These are phyloP conservation scores for Rachycentron canadum DNA, from an alignment of 2,797 vertebrate species.

Conservation along the genomic window DNA sequence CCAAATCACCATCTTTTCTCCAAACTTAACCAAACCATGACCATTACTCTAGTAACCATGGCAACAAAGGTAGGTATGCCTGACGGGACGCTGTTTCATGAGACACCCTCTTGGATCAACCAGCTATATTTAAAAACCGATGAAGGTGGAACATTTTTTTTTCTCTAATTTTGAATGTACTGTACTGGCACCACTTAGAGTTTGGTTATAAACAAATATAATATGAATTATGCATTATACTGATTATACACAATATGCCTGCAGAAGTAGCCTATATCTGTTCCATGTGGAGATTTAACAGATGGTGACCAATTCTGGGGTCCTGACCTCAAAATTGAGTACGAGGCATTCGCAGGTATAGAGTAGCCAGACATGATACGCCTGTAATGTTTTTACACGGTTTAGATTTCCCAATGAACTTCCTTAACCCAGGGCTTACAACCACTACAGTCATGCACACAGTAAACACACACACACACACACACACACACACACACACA, in stretches of 20 bases:
- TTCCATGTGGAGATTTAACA: constrained; percentile 17
- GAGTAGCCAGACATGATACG: constrained; percentile 74
- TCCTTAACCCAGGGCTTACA: constrained; percentile 46
- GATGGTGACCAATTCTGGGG: constrained; percentile 30
- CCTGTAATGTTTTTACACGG: constrained; percentile 75
- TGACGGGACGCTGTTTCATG: too few species aligned
- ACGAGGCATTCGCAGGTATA: constrained; percentile 42
- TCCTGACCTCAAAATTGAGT: constrained; percentile 60
- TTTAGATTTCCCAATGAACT: constrained; percentile 74
- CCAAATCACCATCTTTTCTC: too few species aligned
- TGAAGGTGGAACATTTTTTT: background rate
- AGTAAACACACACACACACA: constrained; percentile 42
- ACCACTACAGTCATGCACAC: constrained; percentile 31
- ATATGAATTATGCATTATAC: background rate
- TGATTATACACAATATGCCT: background rate
- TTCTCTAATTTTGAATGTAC: background rate
- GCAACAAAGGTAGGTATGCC: too few species aligned
- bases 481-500: constrained; percentile 34
- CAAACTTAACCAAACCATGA: too few species aligned
- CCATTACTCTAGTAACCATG: too few species aligned
- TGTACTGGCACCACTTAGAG: background rate
- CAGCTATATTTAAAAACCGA: background rate
- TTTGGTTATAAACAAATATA: background rate
- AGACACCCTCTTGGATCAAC: too few species aligned
- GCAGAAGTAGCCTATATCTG: background rate